A percentile compares a stretch with the other conserved stretches of the same genome.
Conservation (phyloP, 92 coral and sea anemone species). For the Actinernus sp. region DNA sequence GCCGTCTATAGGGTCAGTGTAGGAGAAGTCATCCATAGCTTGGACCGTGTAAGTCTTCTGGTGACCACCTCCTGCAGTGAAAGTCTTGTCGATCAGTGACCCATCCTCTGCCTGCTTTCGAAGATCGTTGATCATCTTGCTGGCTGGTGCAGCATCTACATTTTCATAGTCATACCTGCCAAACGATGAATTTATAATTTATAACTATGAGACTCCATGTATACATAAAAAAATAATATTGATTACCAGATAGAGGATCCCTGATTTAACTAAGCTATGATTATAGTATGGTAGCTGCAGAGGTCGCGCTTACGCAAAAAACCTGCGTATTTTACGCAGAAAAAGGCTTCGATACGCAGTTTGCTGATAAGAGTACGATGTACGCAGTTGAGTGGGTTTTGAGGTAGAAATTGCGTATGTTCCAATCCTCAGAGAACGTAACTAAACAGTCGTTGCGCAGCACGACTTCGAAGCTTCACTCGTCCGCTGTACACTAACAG, state of each 20-base stretch:
- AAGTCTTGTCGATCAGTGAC: constrained; percentile 70
- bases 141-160: constrained; percentile 82
- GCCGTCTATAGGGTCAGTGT: constrained; percentile 97
- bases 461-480: too few relatives aligned
- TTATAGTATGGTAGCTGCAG: not conserved
- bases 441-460: too few relatives aligned
- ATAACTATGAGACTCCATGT: too few relatives aligned
- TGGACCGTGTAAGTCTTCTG: constrained; percentile 88
- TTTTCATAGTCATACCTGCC: constrained; percentile 91
- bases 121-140: constrained; percentile 77
- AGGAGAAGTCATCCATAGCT: constrained; percentile 87
- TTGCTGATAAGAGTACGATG: too few relatives aligned
- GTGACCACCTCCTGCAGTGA: constrained; percentile 68
- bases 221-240: not conserved
- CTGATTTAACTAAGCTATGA: too few relatives aligned
- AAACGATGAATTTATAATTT: not conserved
- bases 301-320: not conserved
- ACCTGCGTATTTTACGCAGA: too few relatives aligned
- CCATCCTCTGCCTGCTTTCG: constrained; percentile 70
- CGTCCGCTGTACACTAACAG: too few relatives aligned
- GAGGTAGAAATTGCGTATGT: too few relatives aligned
- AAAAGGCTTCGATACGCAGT: too few relatives aligned
- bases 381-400: too few relatives aligned
- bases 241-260: too few relatives aligned
- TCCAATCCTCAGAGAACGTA: too few relatives aligned